Evolutionary conservation across 2,888 invertebrate species (phyloP).

Genomic region (Trichogramma evanescens): DNA sequence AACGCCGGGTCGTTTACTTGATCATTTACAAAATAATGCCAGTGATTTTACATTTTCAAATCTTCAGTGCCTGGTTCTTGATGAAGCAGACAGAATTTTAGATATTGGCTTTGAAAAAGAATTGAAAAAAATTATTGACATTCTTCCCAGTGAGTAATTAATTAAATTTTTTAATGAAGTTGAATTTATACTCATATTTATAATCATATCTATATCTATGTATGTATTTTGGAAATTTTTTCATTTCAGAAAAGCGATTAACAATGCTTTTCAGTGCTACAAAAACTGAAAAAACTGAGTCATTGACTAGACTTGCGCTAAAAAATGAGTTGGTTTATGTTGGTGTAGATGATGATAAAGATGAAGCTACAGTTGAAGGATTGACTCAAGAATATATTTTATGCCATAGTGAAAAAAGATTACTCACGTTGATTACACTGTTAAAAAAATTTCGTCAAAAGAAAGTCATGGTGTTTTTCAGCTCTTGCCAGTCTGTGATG

Average conservation of each 20-base stretch:
- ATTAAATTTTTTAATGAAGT: no score
- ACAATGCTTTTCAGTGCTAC: constrained; percentile 97
- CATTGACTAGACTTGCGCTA: constrained; percentile 78
- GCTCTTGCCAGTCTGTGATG: constrained; percentile 95
- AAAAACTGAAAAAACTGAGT: constrained; percentile 85
- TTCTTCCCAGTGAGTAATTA: no score
- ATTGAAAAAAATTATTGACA: no score
- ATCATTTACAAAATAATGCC: no score
- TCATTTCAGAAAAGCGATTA: constrained; percentile 73
- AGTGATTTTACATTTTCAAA: no score
- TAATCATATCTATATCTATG: no score
- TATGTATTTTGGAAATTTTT: neutral
- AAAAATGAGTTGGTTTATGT: constrained; percentile 92
- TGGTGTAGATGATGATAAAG: constrained; percentile 84
- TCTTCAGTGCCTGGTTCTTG: no score
- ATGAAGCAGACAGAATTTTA: no score
- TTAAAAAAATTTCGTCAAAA: constrained; percentile 92
- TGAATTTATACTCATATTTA: no score
- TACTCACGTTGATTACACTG: constrained; percentile 91
- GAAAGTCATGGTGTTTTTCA: constrained; percentile 96
- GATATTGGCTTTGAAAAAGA: no score
- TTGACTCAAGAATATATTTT: constrained; percentile 88
- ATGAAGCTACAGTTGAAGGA: constrained; percentile 75
- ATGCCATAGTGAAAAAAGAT: constrained; percentile 90
- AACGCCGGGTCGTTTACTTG: no score